Evolutionary conservation across 53 echinoderm and acorn worm genomes (phyloP), one percentile per base, ranked within the genome.

Genomic region (Echinometra lucunter): DNA sequence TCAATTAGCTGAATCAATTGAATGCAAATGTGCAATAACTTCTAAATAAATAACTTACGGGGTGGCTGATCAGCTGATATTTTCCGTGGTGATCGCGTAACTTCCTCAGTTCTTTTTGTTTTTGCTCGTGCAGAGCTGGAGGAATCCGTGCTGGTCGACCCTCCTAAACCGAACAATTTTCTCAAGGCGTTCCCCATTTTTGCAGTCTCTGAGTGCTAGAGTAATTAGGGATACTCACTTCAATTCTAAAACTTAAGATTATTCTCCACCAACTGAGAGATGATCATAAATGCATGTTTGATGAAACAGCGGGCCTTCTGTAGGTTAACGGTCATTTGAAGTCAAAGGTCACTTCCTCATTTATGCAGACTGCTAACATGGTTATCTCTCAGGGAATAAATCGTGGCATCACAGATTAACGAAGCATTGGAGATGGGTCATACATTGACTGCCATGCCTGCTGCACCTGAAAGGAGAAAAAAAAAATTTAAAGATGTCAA

Each of bases 171-270:
- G 37, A 90, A 90, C 58, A 90, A 23, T 90, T 90, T 90, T 58
- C 90, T 57, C 38, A 90, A 23, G 27, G 90, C 90, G 30, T 90
- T 90, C 3, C 90, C 90, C 90, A 90, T 90, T 63, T 34, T 40
- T 10, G 32, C 32, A 49, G 34, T 89, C 32, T n/a, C 57, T 53
- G 13, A 17, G 66, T 90, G 25, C 8, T 13, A 1, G 9, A 21
- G 2, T 2, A 3, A 78, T 18, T 42, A 18, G 13, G 1, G 23
- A 42, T 4, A 21, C 18, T 78, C 78, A 78, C 78, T 38, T 40
- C 6, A 5, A 19, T 78, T 28, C 42, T 13, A 38, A 40, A 75
- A 40, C 10, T 78, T 21, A 10, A 12, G 69, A 32, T 34, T 34
- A 3, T 34, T 7, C 78, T 78, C 6, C 42, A 17, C 8, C 4